Percentiles rank a stretch among this genome's conserved stretches.
phyloP scores from a whole-genome alignment of 2,113 vertebrate species.

The Lampris megalopsis region DNA sequence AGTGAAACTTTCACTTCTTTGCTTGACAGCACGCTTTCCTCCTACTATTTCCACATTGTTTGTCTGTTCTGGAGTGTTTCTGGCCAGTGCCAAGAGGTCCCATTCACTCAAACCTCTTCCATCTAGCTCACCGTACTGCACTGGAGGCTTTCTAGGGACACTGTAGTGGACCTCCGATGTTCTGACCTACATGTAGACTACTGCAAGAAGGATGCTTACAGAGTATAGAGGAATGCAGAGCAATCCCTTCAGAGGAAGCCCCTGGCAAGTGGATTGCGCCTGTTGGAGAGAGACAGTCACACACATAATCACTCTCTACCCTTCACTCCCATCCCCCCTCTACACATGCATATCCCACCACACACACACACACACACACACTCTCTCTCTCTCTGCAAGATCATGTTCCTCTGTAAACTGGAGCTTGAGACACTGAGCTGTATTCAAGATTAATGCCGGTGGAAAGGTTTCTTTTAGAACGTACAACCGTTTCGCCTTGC shows the following conservation, averaged over 20 bases:
- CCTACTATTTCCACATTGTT: not conserved
- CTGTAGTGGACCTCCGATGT: conserved; percentile 23
- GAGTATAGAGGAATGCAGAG: conserved; percentile 61
- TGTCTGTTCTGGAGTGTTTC: not conserved
- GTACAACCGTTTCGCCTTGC: not conserved
- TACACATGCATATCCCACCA: not conserved
- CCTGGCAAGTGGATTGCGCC: conserved; percentile 55
- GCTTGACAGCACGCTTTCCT: too few species aligned
- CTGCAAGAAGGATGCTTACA: conserved; percentile 57
- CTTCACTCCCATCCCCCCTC: not conserved
- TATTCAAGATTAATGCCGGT: not conserved
- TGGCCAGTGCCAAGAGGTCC: not conserved
- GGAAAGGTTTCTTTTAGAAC: not conserved
- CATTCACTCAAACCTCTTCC: conserved; percentile 20
- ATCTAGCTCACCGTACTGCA: conserved; percentile 31
- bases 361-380: not conserved
- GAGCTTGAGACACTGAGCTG: not conserved
- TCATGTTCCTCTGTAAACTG: not conserved
- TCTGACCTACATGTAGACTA: conserved; percentile 51
- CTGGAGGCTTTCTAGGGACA: conserved; percentile 6
- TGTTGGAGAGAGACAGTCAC: conserved; percentile 22
- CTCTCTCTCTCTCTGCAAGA: not conserved
- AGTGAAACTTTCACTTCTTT: too few species aligned
- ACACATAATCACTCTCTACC: conserved; percentile 32
- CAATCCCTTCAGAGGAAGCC: conserved; percentile 53